These are phyloP conservation scores for Idaea aversata DNA, from an alignment of 2,888 invertebrate genomes.

Conservation along the genomic window DNA sequence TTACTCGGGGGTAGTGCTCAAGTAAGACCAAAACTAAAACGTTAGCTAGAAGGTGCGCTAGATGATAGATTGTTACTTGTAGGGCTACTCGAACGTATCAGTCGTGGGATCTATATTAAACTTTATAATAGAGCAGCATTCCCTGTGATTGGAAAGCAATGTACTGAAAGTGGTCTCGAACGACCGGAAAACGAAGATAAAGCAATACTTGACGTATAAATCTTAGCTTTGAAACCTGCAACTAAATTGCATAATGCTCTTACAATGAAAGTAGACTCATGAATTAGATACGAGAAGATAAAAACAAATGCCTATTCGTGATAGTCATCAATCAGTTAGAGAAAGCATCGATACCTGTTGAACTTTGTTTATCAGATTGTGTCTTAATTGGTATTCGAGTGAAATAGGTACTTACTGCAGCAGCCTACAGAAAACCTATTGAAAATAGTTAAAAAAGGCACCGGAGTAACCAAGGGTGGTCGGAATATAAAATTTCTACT, in stretches of 20 bases:
- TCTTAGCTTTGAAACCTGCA: constrained; percentile 7
- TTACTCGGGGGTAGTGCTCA: neutral
- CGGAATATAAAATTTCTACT: neutral
- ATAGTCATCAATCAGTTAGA: constrained; percentile 15
- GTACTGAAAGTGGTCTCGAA: constrained; percentile 40
- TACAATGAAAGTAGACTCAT: constrained; percentile 10
- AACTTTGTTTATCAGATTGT: neutral
- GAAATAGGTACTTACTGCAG: too few species aligned
- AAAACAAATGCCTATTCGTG: constrained; percentile 13
- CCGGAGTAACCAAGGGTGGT: neutral
- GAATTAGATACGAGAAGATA: constrained; percentile 3
- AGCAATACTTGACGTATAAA: constrained; percentile 4
- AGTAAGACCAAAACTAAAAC: neutral
- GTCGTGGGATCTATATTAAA: constrained; percentile 19
- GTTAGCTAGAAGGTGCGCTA: neutral
- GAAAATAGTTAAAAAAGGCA: neutral
- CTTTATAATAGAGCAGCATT: constrained; percentile 43
- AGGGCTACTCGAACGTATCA: constrained; percentile 13
- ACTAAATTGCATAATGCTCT: constrained; percentile 16
- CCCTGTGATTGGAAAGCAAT: constrained; percentile 49
- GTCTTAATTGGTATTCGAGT: neutral
- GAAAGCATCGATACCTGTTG: constrained; percentile 17
- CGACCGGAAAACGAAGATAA: constrained; percentile 22
- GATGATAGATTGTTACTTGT: neutral
- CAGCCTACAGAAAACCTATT: too few species aligned